Evolutionary conservation across 2,888 invertebrate species (phyloP).

Genomic region (Ormyrus pomaceus): DNA sequence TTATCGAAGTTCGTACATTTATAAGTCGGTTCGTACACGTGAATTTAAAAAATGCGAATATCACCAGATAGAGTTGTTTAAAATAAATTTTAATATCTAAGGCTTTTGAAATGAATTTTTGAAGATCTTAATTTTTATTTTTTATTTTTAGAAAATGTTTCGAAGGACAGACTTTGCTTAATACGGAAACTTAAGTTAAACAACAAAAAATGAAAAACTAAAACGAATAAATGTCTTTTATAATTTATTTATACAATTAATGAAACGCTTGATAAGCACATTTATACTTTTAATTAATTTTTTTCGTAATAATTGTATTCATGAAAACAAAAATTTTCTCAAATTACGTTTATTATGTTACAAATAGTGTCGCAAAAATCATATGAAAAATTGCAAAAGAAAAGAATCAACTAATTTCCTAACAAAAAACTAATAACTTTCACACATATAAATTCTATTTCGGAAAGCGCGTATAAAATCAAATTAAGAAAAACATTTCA

Average conservation of each 20-base stretch:
- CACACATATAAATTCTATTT: not conserved
- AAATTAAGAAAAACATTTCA: constrained; percentile 11
- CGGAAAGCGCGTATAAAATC: not conserved
- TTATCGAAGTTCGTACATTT: too few relatives aligned
- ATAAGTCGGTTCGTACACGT: too few relatives aligned
- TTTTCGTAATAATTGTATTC: too few relatives aligned
- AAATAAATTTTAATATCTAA: too few relatives aligned
- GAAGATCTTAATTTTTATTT: too few relatives aligned
- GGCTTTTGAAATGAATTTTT: too few relatives aligned
- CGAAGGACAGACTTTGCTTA: too few relatives aligned
- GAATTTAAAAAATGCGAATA: too few relatives aligned
- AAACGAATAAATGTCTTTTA: constrained; percentile 15
- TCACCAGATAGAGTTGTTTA: too few relatives aligned
- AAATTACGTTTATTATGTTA: constrained; percentile 27
- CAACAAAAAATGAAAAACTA: constrained; percentile 13
- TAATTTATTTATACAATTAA: constrained; percentile 35
- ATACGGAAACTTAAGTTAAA: not conserved
- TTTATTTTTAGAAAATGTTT: too few relatives aligned
- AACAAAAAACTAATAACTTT: constrained; percentile 1
- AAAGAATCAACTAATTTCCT: not conserved
- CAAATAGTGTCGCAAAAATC: constrained; percentile 33
- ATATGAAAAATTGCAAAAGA: constrained; percentile 4
- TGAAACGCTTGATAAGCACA: constrained; percentile 33
- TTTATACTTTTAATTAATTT: constrained; percentile 5
- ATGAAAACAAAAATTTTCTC: not conserved